A percentile compares a stretch with the other conserved stretches of the same genome.
phyloP scores from a whole-genome alignment of 2,113 vertebrate genomes.

The Pseudorasbora parva region DNA sequence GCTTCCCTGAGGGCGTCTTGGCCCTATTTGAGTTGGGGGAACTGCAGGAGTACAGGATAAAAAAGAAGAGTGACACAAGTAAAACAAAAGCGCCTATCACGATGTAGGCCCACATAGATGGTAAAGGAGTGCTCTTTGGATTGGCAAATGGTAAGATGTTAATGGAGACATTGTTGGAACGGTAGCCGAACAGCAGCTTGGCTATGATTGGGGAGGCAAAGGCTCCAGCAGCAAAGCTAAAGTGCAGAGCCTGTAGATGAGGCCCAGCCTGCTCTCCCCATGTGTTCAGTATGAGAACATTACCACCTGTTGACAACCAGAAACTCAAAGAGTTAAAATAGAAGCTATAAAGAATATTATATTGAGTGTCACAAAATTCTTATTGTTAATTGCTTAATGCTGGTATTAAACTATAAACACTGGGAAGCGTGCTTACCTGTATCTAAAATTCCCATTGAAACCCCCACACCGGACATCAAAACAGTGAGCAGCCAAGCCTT shows the following conservation, averaged over 20 bases:
- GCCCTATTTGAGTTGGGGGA: constrained; percentile 60
- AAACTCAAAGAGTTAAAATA: not conserved
- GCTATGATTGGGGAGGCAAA: constrained; percentile 87
- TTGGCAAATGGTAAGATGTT: too few relatives aligned
- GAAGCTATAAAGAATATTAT: not conserved
- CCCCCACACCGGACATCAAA: constrained; percentile 85
- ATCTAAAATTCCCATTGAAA: constrained; percentile 87
- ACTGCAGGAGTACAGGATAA: constrained; percentile 76
- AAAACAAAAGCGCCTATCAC: constrained; percentile 83
- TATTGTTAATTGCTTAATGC: not conserved
- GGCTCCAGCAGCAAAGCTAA: constrained; percentile 90
- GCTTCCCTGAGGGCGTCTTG: constrained; percentile 59
- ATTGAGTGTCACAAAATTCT: not conserved
- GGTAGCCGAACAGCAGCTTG: constrained; percentile 79
- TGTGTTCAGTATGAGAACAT: constrained; percentile 84
- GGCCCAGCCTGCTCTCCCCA: constrained; percentile 86
- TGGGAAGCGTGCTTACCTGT: constrained; percentile 78
- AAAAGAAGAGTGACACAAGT: constrained; percentile 78
- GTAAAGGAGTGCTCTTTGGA: constrained; percentile 22
- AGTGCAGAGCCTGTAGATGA: constrained; percentile 93
- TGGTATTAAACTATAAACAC: not conserved
- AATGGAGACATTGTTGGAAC: constrained; percentile 1
- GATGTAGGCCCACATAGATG: constrained; percentile 84
- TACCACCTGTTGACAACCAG: constrained; percentile 80
- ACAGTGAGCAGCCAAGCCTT: constrained; percentile 76